Conservation (phyloP, 2,113 vertebrate species). For the Corythornis cristatus region DNA sequence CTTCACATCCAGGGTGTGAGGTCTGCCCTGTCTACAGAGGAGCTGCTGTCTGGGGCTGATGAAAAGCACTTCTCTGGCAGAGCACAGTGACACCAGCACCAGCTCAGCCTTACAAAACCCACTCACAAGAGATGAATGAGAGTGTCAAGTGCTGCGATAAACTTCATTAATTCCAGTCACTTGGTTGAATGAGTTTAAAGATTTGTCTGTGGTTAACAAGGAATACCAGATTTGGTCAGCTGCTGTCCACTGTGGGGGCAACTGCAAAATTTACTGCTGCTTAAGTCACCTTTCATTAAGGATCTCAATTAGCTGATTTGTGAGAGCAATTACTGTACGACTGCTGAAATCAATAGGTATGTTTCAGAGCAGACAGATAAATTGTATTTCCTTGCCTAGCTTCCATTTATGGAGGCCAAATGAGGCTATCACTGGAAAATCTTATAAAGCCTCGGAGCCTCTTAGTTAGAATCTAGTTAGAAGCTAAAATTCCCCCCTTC, state of each 20-base stretch:
- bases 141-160: not conserved
- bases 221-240: not conserved
- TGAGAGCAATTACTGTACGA: not conserved
- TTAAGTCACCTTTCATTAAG: constrained; percentile 31
- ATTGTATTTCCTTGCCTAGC: not conserved
- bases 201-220: not conserved
- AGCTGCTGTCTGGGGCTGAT: not conserved
- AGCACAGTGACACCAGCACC: not conserved
- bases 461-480: not conserved
- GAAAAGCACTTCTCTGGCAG: not conserved
- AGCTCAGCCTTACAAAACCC: not conserved
- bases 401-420: constrained; percentile 19
- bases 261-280: not conserved
- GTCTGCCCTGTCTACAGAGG: not conserved
- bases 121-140: not conserved
- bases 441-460: not conserved
- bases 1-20: not conserved
- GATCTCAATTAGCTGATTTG: constrained; percentile 26
- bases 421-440: not conserved
- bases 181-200: not conserved
- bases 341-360: constrained; percentile 14
- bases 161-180: not conserved
- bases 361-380: constrained; percentile 13
- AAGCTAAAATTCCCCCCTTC: not conserved
- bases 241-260: not conserved